Percentiles rank a stretch among this genome's conserved stretches.
Conservation (phyloP, 2,797 vertebrate species). For the Crocidura indochinensis region DNA sequence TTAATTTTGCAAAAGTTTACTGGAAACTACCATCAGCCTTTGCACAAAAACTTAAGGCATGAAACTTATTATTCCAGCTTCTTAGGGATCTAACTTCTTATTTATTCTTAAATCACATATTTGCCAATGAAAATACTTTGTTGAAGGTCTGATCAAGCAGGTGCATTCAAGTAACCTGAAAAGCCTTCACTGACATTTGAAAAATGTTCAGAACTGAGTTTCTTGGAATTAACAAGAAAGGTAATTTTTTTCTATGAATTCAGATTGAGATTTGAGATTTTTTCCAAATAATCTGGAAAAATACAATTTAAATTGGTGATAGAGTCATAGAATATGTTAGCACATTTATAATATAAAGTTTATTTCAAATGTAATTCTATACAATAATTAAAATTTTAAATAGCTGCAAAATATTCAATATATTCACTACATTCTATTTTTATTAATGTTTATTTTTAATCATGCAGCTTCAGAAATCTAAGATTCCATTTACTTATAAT, state of each 20-base stretch:
- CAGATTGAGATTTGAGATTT: slow-evolving; percentile 67
- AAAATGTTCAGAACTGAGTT: slow-evolving; percentile 79
- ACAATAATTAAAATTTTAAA: slow-evolving; percentile 53
- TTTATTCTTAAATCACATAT: slow-evolving; percentile 79
- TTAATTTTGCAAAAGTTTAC: slow-evolving; percentile 58
- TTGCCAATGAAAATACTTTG: slow-evolving; percentile 85
- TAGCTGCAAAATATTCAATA: slow-evolving; percentile 14
- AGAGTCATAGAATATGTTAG: background rate
- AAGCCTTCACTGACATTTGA: slow-evolving; percentile 78
- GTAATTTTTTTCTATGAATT: slow-evolving; percentile 74
- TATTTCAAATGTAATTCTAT: slow-evolving; percentile 64
- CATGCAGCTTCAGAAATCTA: background rate
- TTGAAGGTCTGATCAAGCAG: slow-evolving; percentile 77
- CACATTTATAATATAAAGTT: slow-evolving; percentile 48
- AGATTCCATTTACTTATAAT: slow-evolving; percentile 33
- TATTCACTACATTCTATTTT: background rate
- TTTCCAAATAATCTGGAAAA: slow-evolving; percentile 76
- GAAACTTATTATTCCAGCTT: slow-evolving; percentile 76
- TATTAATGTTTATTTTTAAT: slow-evolving; percentile 39
- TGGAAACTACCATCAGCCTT: slow-evolving; percentile 56
- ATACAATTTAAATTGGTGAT: slow-evolving; percentile 65
- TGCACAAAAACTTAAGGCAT: slow-evolving; percentile 67
- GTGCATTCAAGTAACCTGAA: slow-evolving; percentile 74
- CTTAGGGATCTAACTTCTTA: slow-evolving; percentile 64
- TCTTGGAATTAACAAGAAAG: slow-evolving; percentile 75